Percentiles rank a stretch among this genome's conserved stretches.
These are phyloP conservation scores for Smutsia temminckii DNA, from an alignment of 2,797 vertebrate genomes.

Conservation along the genomic window DNA sequence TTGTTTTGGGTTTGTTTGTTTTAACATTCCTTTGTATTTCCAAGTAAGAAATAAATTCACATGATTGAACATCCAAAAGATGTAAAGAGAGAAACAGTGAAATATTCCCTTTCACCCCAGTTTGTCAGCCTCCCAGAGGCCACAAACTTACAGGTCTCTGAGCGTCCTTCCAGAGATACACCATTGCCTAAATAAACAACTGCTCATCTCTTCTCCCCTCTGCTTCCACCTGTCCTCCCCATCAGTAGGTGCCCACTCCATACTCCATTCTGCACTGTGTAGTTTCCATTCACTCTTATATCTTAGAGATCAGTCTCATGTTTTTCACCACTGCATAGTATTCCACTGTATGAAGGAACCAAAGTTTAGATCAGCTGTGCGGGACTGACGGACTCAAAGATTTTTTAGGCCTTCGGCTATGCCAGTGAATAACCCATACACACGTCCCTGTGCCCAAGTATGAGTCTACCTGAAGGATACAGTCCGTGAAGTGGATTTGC, in stretches of 20 bases:
- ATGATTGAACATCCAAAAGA: neutral
- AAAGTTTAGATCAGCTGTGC: neutral
- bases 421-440: neutral
- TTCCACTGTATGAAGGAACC: neutral
- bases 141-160: neutral
- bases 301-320: neutral
- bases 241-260: neutral
- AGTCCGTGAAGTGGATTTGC: neutral
- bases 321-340: neutral
- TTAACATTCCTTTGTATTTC: slow-evolving; percentile 8
- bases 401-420: neutral
- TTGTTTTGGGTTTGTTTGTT: neutral
- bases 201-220: neutral
- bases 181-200: neutral
- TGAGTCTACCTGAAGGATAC: neutral
- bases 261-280: neutral
- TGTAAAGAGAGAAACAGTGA: neutral
- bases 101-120: neutral
- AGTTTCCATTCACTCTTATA: neutral
- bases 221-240: neutral
- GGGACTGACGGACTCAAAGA: neutral
- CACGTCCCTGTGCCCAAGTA: neutral
- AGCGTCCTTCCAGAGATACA: neutral
- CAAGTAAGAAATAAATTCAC: neutral
- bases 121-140: neutral